Percentiles rank a stretch among this genome's conserved stretches.
Evolutionary conservation across 1,140 invertebrate species (phyloP).

Genomic region (Helicoverpa armigera): DNA sequence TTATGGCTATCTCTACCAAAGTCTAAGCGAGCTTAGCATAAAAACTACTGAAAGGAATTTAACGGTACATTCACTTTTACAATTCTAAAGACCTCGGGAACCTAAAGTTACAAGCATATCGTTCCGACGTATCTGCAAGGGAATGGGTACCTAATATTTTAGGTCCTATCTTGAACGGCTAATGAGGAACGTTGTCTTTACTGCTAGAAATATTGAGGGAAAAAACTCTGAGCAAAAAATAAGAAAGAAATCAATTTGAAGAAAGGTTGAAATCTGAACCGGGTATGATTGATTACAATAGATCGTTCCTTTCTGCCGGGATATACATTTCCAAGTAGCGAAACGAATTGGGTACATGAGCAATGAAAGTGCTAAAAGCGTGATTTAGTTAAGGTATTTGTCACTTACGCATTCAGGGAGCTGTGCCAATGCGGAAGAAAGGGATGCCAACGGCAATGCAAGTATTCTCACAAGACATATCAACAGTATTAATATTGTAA

Average conservation of each 20-base stretch:
- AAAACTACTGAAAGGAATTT: constrained; percentile 36
- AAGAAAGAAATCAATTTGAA: constrained; percentile 20
- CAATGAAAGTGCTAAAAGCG: constrained; percentile 19
- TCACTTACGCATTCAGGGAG: constrained; percentile 31
- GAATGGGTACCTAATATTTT: constrained; percentile 23
- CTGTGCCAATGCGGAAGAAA: constrained; percentile 36
- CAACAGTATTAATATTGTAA: not conserved
- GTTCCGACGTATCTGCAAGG: constrained; percentile 12
- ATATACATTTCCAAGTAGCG: constrained; percentile 13
- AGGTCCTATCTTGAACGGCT: constrained; percentile 3
- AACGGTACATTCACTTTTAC: constrained; percentile 38
- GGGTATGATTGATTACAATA: constrained; percentile 43
- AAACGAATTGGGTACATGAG: not conserved
- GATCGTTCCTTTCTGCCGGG: not conserved
- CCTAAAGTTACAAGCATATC: constrained; percentile 32
- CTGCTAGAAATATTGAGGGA: not conserved
- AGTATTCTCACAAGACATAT: constrained; percentile 6
- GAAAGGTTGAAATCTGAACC: not conserved
- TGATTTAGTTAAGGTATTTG: constrained; percentile 32
- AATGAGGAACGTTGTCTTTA: not conserved
- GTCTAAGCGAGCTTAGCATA: not conserved
- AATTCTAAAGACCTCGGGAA: constrained; percentile 32
- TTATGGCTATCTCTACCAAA: not conserved
- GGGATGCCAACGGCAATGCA: constrained; percentile 21
- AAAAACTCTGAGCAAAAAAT: not conserved